A percentile compares a stretch with the other conserved stretches of the same genome.
These are phyloP conservation scores for Hemistola chrysoprasaria DNA, from an alignment of 2,888 invertebrate species.

Conservation along the genomic window DNA sequence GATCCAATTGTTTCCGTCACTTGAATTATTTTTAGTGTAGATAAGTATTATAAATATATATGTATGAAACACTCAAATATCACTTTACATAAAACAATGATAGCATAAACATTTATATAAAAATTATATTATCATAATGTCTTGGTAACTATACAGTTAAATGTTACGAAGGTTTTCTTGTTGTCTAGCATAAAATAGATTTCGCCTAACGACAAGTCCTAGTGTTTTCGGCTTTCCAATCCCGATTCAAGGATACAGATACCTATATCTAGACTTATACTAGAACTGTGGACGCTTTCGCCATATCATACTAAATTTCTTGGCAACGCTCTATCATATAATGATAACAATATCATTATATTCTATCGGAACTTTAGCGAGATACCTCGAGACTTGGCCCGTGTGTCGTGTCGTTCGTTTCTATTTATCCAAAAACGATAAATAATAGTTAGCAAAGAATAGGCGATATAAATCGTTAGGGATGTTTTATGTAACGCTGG, in stretches of 20 bases:
- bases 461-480: slow-evolving; percentile 32
- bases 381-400: slow-evolving; percentile 8
- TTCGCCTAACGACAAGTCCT: no score
- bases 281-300: slow-evolving; percentile 7
- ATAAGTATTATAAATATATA: no score
- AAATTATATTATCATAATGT: no score
- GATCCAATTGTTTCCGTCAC: no score
- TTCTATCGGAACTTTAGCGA: slow-evolving; percentile 22
- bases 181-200: no score
- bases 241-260: background rate
- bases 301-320: slow-evolving; percentile 20
- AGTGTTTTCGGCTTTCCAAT: slow-evolving; percentile 4
- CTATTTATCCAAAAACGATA: slow-evolving; percentile 29
- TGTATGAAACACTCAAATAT: no score
- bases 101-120: no score
- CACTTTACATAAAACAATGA: no score
- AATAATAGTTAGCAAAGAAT: slow-evolving; percentile 19
- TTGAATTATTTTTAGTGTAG: no score
- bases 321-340: slow-evolving; percentile 30
- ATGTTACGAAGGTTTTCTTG: no score
- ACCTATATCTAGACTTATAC: slow-evolving; percentile 8
- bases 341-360: slow-evolving; percentile 29
- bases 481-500: slow-evolving; percentile 53
- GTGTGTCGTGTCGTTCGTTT: slow-evolving; percentile 21
- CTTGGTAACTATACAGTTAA: no score